A percentile compares a stretch with the other conserved stretches of the same genome.
These are phyloP conservation scores for Eupleurogrammus muticus DNA, from an alignment of 2,797 vertebrate species.

Conservation along the genomic window DNA sequence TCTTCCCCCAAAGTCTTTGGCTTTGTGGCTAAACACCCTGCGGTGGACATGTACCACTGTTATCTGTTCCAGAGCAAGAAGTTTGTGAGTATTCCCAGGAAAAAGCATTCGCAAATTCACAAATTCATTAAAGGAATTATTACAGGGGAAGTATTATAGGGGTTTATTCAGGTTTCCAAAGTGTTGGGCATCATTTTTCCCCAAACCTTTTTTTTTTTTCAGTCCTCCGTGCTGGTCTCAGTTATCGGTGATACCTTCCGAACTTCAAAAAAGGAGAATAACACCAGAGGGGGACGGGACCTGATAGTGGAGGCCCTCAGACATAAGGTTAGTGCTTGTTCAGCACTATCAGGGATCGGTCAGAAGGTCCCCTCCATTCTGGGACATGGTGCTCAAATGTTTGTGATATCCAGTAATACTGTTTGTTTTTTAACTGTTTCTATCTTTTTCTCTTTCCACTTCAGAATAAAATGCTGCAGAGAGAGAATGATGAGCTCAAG, in stretches of 20 bases:
- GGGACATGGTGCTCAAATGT: neutral
- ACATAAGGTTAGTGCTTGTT: constrained; percentile 75
- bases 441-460: neutral
- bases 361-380: too few species aligned
- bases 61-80: constrained; percentile 82
- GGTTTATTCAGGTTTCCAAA: neutral
- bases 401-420: neutral
- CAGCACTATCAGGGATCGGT: neutral
- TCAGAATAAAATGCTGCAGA: constrained; percentile 84
- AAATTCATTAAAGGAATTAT: neutral
- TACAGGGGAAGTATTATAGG: too few species aligned
- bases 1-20: constrained; percentile 78
- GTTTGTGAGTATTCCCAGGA: constrained; percentile 77
- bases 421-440: neutral
- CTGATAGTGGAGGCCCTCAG: constrained; percentile 84
- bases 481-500: constrained; percentile 79
- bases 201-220: neutral
- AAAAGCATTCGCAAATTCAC: neutral
- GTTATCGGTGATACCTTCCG: constrained; percentile 79
- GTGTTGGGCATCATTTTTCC: neutral
- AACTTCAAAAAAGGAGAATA: constrained; percentile 58
- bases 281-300: constrained; percentile 66
- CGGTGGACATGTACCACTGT: constrained; percentile 77
- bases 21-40: constrained; percentile 81
- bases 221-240: constrained; percentile 83